Base-by-base conservation (phyloP, 2,888 invertebrate species). In the Azorinus chamasolen region DNA sequence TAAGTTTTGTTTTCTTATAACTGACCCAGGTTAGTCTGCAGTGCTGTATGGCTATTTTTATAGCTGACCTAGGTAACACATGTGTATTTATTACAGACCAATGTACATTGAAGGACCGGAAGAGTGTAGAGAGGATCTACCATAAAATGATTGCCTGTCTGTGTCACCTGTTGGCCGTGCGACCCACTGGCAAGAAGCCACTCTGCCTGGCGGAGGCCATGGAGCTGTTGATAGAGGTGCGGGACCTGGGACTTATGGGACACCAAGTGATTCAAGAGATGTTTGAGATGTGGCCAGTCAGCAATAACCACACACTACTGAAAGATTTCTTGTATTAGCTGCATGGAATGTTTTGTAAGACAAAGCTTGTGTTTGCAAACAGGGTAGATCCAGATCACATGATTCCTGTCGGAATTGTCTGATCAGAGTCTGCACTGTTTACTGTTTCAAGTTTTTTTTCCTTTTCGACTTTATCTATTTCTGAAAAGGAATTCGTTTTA, bases 91-190 rank as follows among this genome's bases (percentile, higher is more conserved):
- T 77, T 73, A 18, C 59, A 85, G 85, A 85, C 63, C 79, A 83
- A 2, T 80, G 83, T 77, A 63, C 55, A 16, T 51, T 85, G 39
- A 53, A 69, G 48, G 71, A 82, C 16, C 75, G 76, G 46, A 72
- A 80, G 1, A 75, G 79, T 20, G 84, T 86, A 1, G 84, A 82
- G 59, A 51, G 54, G 32, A 75, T 84, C 25, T 83, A 86, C 46
- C 79, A 79, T 79, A 73, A 61, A 41, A 61, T 86, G 53, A 68
- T 83, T 0, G 70, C 73, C 32, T 83, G 83, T 64, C 65, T 86
- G 45, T 61, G 82, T 10, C 69, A 80, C 39, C 18, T 76, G 20
- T 41, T 80, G 12, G 68, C 73, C 10, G 74, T 74, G 37, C 55
- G 80, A 10, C 79, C 65, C 22, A 55, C 54, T 5, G 64, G 63